Conservation (phyloP, 1,140 invertebrate genomes). For the Melanaphis sacchari region DNA sequence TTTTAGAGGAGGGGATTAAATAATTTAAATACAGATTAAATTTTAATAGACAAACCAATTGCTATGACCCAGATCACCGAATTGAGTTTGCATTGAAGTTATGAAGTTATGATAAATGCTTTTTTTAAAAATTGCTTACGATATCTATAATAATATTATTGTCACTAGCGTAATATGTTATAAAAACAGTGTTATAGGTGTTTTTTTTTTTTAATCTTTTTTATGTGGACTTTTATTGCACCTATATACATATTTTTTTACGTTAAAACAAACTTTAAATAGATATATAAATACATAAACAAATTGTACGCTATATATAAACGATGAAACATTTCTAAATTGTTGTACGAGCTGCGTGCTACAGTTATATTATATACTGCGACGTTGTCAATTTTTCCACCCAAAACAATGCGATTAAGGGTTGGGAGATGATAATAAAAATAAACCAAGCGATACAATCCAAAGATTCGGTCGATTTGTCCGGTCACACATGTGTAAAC, state of each 20-base stretch:
- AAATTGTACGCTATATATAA: not conserved
- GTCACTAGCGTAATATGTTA: not conserved
- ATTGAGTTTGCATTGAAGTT: too few relatives aligned
- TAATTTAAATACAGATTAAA: not conserved
- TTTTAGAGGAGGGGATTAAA: not conserved
- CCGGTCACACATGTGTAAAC: slow-evolving; percentile 18
- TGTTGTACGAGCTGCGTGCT: not conserved
- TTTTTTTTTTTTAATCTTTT: not conserved
- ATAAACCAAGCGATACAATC: not conserved
- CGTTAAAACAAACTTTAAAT: too few relatives aligned
- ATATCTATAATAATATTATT: not conserved
- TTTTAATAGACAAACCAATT: not conserved
- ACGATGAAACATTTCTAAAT: not conserved
- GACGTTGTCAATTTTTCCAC: slow-evolving; percentile 21
- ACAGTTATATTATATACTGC: not conserved
- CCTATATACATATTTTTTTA: not conserved
- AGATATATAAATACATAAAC: too few relatives aligned
- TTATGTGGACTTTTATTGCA: not conserved
- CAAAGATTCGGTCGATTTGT: slow-evolving; percentile 33
- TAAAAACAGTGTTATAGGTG: not conserved
- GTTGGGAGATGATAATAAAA: slow-evolving; percentile 5
- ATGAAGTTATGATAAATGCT: too few relatives aligned
- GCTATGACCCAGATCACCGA: not conserved
- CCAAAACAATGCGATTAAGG: slow-evolving; percentile 7
- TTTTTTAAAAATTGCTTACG: too few relatives aligned